Conservation (phyloP, 2,113 vertebrate species). For the Circaetus cinerascens region DNA sequence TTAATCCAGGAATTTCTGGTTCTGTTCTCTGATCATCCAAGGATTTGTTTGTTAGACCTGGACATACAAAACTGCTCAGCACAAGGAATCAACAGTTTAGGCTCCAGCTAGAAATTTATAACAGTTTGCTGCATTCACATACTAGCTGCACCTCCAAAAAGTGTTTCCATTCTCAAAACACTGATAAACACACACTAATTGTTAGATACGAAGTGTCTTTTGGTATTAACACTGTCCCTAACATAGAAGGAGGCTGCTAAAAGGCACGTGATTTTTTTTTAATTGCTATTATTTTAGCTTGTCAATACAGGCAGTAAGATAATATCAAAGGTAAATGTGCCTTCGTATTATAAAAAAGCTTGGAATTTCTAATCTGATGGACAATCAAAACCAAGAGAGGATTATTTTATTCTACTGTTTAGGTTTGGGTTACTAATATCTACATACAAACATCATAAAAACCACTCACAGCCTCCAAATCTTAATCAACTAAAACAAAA, state of each 20-base stretch:
- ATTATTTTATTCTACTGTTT: not conserved
- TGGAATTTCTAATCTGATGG: not conserved
- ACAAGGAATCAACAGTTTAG: not conserved
- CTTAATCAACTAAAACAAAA: not conserved
- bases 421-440: not conserved
- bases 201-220: not conserved
- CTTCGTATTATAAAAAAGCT: not conserved
- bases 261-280: not conserved
- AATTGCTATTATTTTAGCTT: not conserved
- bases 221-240: not conserved
- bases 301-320: not conserved
- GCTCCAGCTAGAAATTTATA: not conserved
- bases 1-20: conserved; percentile 65
- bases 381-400: not conserved
- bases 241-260: not conserved
- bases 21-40: conserved; percentile 62
- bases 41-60: conserved; percentile 63
- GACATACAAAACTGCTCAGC: not conserved
- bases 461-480: not conserved
- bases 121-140: not conserved
- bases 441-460: not conserved
- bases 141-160: not conserved
- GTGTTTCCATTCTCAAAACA: not conserved
- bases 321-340: not conserved
- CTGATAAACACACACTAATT: not conserved